Evolutionary conservation across 2,113 vertebrate species (phyloP).

Genomic region (Phrynocephalus versicolor): DNA sequence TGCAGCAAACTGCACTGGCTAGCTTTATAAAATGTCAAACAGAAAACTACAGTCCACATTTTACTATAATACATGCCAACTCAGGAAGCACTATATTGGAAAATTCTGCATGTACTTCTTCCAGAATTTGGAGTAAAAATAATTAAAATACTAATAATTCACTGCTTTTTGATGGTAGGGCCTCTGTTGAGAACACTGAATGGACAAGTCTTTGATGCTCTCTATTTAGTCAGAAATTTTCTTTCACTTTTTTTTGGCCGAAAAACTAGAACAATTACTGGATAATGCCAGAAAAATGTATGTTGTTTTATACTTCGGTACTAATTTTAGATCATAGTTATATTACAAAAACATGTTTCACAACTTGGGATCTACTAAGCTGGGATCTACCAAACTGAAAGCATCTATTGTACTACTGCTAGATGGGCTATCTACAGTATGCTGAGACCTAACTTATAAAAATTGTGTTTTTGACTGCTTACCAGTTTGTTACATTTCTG

Average conservation of each 20-base stretch:
- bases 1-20: neutral
- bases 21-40: neutral
- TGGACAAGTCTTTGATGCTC: neutral
- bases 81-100: too few relatives aligned
- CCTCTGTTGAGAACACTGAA: neutral
- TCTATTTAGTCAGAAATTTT: neutral
- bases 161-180: neutral
- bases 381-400: neutral
- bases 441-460: neutral
- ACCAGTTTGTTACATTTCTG: too few relatives aligned
- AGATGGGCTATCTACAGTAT: neutral
- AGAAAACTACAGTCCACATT: neutral
- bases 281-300: neutral
- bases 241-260: neutral
- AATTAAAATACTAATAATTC: too few relatives aligned
- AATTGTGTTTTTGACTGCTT: too few relatives aligned
- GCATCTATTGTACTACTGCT: neutral
- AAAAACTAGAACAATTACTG: too few relatives aligned
- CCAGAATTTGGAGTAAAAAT: too few relatives aligned
- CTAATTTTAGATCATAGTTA: neutral
- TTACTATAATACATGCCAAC: neutral
- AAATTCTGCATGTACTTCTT: too few relatives aligned
- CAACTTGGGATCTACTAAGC: neutral
- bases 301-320: slow-evolving; percentile 20
- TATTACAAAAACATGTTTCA: neutral